Evolutionary conservation across 2,888 invertebrate genomes (phyloP).

Genomic region (Temnothorax rugatulus): DNA sequence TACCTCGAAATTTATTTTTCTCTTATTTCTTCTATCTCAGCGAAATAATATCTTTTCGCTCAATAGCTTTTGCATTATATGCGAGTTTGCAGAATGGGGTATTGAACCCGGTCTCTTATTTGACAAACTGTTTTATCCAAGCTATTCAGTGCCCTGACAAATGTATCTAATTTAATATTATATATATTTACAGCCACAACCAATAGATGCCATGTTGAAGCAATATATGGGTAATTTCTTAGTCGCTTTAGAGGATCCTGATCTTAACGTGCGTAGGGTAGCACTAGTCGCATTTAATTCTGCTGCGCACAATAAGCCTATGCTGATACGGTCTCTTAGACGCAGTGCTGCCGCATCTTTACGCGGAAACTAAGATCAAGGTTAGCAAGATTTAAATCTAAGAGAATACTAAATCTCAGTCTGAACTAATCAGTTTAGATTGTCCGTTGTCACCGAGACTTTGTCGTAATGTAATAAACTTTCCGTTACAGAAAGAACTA

Average conservation of each 20-base stretch:
- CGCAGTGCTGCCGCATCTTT: conserved; percentile 95
- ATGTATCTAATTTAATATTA: background rate
- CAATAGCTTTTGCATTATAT: background rate
- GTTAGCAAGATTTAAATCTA: conserved; percentile 13
- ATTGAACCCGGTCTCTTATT: background rate
- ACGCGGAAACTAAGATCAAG: conserved; percentile 96
- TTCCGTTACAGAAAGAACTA: conserved; percentile 92
- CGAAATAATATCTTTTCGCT: background rate
- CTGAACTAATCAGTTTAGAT: background rate
- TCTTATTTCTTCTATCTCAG: background rate
- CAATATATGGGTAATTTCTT: conserved; percentile 96
- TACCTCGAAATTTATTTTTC: background rate
- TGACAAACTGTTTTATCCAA: background rate
- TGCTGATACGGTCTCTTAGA: conserved; percentile 95
- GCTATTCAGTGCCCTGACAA: background rate
- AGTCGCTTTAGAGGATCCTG: conserved; percentile 95
- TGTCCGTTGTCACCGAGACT: background rate
- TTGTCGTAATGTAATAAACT: background rate
- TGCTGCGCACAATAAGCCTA: conserved; percentile 99
- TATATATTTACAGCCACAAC: conserved; percentile 90
- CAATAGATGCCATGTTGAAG: conserved; percentile 95
- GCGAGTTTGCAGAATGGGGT: background rate
- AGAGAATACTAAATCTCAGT: background rate
- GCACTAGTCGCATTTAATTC: conserved; percentile 99
- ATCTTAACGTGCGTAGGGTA: conserved; percentile 97